Base-by-base conservation (phyloP, 2,113 vertebrate genomes). In the Myiozetetes cayanensis region DNA sequence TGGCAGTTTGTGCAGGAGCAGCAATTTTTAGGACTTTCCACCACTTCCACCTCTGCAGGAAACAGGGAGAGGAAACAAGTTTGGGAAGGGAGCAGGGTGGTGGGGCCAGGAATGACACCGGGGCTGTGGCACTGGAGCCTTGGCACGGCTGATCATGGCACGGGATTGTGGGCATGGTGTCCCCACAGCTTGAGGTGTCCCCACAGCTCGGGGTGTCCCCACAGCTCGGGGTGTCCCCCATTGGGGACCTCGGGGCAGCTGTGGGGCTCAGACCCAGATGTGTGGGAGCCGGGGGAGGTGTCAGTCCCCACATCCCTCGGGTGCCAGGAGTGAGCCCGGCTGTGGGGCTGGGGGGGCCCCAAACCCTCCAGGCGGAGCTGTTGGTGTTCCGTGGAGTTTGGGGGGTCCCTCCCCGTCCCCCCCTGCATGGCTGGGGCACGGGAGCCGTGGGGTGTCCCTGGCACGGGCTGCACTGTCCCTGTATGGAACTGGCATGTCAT, bases 41-140 rank as follows among this genome's bases (percentile, higher is more conserved):
- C 80, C 90, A 71, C 94, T 96, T 94, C 93, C 87, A 20, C 24
- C 87, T 35, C 46, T 9, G 23, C 50, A 7, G 79, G 90, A 91
- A 96, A 75, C 8, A 2, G 66, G 41, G 65, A 28, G 25, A 87
- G 71, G 83, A 87, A 73, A 67, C 52, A n/a, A 46, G 21, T 71
- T 50, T 49, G 82, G 82, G 92, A 31, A 0, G 52, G 56, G 19
- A 39, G 10, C 10, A 1, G 75, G 56, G 61, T 15, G 16, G 59
- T 28, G 1, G 58, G 37, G 73, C 14, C 6, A 27, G 49, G 35
- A 50, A 5, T 14, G 41, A 7, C 75, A n/a, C 3, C 41, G 58
- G 35, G 31, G 41, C 12, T 41, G 61, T 63, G 47, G 10, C 74
- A n/a, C 6, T 39, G 41, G 41, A 25, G 65, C 8, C 7, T 39